Evolutionary conservation across 1,140 invertebrate genomes (phyloP).

Genomic region (Leptinotarsa lineolata): DNA sequence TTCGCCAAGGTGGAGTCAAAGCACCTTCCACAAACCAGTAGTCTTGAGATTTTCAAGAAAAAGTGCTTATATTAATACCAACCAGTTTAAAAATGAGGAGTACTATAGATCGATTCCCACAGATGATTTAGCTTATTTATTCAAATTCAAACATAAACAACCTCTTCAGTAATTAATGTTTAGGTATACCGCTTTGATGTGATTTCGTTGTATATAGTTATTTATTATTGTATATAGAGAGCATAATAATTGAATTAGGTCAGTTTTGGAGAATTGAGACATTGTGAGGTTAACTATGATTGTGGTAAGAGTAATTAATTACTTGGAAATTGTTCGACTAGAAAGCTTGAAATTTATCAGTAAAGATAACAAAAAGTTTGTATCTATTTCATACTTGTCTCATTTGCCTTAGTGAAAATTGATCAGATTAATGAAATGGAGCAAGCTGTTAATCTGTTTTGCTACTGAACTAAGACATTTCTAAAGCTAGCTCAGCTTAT

Average conservation of each 20-base stretch:
- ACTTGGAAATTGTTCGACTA: too few relatives aligned
- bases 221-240: constrained; percentile 20
- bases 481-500: too few relatives aligned
- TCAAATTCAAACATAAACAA: constrained; percentile 39
- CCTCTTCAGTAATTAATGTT: constrained; percentile 33
- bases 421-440: too few relatives aligned
- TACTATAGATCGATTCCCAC: constrained; percentile 43
- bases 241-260: constrained; percentile 3
- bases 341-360: too few relatives aligned
- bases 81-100: constrained; percentile 34
- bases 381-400: too few relatives aligned
- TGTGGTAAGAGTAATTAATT: too few relatives aligned
- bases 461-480: too few relatives aligned
- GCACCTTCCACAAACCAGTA: constrained; percentile 35
- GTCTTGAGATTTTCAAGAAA: constrained; percentile 45
- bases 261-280: neutral
- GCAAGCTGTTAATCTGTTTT: too few relatives aligned
- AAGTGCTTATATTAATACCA: constrained; percentile 31
- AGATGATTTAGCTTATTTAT: constrained; percentile 39
- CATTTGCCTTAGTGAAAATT: too few relatives aligned
- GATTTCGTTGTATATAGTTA: constrained; percentile 18
- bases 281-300: too few relatives aligned
- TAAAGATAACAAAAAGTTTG: too few relatives aligned
- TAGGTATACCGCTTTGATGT: constrained; percentile 25
- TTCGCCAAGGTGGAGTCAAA: constrained; percentile 31